Evolutionary conservation across 2,113 vertebrate genomes (phyloP), one percentile per base, ranked within the genome.

Genomic region (Leucosticte australis): DNA sequence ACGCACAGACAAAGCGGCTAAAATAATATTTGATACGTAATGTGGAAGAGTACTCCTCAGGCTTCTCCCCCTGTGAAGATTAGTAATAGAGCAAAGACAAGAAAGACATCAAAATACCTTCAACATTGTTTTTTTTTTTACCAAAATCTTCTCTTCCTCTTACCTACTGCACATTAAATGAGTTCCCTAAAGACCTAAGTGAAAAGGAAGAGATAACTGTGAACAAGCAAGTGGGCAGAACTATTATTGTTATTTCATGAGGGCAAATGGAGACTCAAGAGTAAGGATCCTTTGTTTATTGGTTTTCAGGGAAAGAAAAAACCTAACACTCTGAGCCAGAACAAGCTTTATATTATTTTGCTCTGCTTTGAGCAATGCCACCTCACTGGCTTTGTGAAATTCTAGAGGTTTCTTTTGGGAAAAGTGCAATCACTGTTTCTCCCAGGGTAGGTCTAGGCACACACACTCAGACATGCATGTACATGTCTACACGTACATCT

Each of bases 221-320:
- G 60, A 68, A 86, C 42, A 77, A 94, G 55, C 18, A 82, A 83
- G 41, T 77, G 47, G 39, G 64, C 47, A 92, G 64, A 94, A 83
- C 33, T 59, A 41, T 90, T 87, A 83, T 55, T 78, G 85, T 67
- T 93, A 85, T 83, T 93, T 95, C 73, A 49, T 52, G 80, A 70
- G 33, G 59, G 33, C 27, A 95, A 88, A 83, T 37, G 17, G 41
- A 85, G 50, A 94, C 70, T 80, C 82, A 44, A 47, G 70, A 35
- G 75, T 84, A 91, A 68, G 89, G 53, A 85, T 59, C 24, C 18
- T 83, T 81, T 90, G 59, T 74, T 92, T 85, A 76, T 53, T 67
- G n/a, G 42, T 83, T 95, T 90, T 85, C 42, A 67, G 42, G 24
- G 44, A 65, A 87, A 81, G 31, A 84, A 9, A 47, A 65, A 39